A percentile compares a stretch with the other conserved stretches of the same genome.
Conservation (phyloP, 2,888 invertebrate species). For the Odontomyia ornata region DNA sequence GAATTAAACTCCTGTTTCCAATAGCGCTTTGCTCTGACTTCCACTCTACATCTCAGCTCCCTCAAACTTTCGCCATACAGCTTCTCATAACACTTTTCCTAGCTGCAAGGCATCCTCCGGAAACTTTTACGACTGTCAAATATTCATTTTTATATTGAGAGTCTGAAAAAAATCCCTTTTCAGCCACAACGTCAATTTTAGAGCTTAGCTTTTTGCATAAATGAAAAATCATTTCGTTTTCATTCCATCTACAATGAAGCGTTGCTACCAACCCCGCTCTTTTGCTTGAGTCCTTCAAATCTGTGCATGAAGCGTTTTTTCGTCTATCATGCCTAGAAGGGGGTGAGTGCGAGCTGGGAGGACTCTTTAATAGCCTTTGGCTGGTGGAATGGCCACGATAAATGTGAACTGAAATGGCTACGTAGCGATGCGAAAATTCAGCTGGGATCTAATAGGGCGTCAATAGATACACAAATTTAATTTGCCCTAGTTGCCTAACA, state of each 20-base stretch:
- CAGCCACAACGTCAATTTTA: conserved; percentile 33
- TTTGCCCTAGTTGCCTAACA: conserved; percentile 20
- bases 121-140: conserved; percentile 38
- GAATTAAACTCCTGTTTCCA: too few species aligned
- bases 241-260: neutral
- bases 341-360: too few species aligned
- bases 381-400: neutral
- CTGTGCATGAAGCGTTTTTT: conserved; percentile 12
- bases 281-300: neutral
- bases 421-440: neutral
- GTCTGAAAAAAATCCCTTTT: conserved; percentile 11
- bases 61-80: too few species aligned
- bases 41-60: too few species aligned
- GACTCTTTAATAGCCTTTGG: neutral
- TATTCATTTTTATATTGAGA: conserved; percentile 24
- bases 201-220: conserved; percentile 39
- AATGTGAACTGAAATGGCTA: neutral
- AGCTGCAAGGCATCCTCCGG: too few species aligned
- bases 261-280: neutral
- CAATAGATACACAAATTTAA: conserved; percentile 36
- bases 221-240: conserved; percentile 42
- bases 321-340: too few species aligned
- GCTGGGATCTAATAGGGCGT: conserved; percentile 38
- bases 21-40: too few species aligned
- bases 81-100: too few species aligned